A percentile compares a stretch with the other conserved stretches of the same genome.
These are phyloP conservation scores for Platynereis dumerilii DNA, from an alignment of 2,888 invertebrate genomes.

Conservation along the genomic window DNA sequence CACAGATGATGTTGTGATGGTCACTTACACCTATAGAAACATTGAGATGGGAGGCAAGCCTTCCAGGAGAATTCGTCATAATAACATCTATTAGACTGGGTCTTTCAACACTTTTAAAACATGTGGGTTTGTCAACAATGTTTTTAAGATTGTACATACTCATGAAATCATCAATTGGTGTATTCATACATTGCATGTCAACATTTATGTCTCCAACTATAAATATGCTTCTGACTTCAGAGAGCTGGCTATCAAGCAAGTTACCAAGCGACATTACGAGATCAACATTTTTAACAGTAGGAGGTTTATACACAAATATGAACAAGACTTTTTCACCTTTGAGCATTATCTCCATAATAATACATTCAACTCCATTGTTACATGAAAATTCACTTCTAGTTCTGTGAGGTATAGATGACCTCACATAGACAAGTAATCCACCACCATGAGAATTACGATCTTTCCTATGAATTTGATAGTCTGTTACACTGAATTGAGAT, in stretches of 20 bases:
- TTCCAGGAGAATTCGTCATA: not conserved
- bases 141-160: not conserved
- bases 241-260: not conserved
- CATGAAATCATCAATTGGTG: not conserved
- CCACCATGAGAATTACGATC: not conserved
- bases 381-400: not conserved
- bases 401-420: not conserved
- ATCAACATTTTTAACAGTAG: not conserved
- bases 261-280: not conserved
- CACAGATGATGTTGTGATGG: not conserved
- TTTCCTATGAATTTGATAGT: not conserved
- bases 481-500: not conserved
- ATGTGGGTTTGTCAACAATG: not conserved
- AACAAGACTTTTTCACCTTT: not conserved
- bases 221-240: not conserved
- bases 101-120: not conserved
- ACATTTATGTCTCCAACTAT: not conserved
- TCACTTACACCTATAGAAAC: not conserved
- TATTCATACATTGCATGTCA: not conserved
- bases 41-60: conserved; percentile 5
- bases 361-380: not conserved
- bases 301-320: not conserved
- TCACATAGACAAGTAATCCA: not conserved
- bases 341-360: not conserved
- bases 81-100: not conserved